phyloP scores from a whole-genome alignment of 2,113 vertebrate species.

The Oryctolagus cuniculus region DNA sequence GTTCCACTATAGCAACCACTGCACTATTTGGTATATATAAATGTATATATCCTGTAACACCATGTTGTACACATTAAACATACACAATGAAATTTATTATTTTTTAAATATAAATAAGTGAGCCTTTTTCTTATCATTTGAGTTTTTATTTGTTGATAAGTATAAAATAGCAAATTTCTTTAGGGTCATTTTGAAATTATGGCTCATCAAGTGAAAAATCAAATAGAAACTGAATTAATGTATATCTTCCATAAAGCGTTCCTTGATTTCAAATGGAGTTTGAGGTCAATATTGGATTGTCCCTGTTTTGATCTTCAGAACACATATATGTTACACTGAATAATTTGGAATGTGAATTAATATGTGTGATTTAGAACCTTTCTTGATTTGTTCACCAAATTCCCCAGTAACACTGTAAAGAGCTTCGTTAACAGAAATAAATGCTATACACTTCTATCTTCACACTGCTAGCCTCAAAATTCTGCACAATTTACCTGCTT shows the following conservation, averaged over 20 bases:
- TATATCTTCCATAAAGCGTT: neutral
- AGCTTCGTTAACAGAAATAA: neutral
- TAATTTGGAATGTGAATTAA: neutral
- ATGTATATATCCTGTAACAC: neutral
- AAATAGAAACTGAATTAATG: neutral
- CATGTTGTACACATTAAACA: neutral
- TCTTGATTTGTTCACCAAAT: neutral
- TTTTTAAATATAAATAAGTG: neutral
- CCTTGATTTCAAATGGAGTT: neutral
- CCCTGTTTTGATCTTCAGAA: neutral
- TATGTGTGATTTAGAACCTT: neutral
- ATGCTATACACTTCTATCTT: neutral
- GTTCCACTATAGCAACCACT: neutral
- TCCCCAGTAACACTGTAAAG: neutral
- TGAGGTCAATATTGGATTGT: neutral
- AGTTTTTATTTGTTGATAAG: neutral
- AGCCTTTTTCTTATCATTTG: accelerated
- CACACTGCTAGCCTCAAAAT: neutral
- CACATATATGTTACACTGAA: neutral
- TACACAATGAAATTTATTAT: neutral
- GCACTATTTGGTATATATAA: neutral
- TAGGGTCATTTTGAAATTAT: neutral
- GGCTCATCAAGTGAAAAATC: neutral
- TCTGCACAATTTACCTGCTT: neutral
- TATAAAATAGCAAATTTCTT: neutral